Percentiles rank a stretch among this genome's conserved stretches.
phyloP scores from a whole-genome alignment of 2,113 vertebrate species.

The Dasyprocta punctata region DNA sequence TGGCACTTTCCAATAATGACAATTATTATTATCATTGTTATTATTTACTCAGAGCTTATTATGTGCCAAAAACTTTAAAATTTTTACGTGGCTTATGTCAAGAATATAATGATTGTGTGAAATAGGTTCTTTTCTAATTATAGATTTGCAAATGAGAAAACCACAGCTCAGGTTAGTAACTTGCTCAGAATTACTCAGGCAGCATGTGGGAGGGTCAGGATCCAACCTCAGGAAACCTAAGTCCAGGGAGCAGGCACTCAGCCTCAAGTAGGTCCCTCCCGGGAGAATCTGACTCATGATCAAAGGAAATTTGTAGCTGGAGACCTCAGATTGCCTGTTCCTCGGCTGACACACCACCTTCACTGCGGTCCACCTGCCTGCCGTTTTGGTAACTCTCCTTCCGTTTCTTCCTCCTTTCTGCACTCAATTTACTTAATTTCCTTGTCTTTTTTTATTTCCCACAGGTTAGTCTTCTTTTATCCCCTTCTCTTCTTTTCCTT shows the following conservation, averaged over 20 bases:
- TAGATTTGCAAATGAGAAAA: background rate
- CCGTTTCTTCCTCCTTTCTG: background rate
- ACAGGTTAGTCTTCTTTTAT: background rate
- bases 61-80: background rate
- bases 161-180: background rate
- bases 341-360: background rate
- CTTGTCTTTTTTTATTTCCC: background rate
- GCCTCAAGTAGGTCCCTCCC: background rate
- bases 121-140: background rate
- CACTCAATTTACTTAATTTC: background rate
- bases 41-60: background rate
- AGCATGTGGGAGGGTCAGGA: background rate
- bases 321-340: background rate
- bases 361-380: background rate
- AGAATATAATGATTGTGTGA: background rate
- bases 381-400: background rate
- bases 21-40: background rate
- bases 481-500: background rate
- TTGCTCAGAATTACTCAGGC: background rate
- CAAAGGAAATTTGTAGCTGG: background rate
- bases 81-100: background rate
- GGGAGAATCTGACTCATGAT: background rate
- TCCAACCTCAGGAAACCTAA: background rate
- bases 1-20: background rate
- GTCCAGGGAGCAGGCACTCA: background rate